A percentile compares a stretch with the other conserved stretches of the same genome.
Evolutionary conservation across 2,797 vertebrate genomes (phyloP).

Genomic region (Anniella stebbinsi): DNA sequence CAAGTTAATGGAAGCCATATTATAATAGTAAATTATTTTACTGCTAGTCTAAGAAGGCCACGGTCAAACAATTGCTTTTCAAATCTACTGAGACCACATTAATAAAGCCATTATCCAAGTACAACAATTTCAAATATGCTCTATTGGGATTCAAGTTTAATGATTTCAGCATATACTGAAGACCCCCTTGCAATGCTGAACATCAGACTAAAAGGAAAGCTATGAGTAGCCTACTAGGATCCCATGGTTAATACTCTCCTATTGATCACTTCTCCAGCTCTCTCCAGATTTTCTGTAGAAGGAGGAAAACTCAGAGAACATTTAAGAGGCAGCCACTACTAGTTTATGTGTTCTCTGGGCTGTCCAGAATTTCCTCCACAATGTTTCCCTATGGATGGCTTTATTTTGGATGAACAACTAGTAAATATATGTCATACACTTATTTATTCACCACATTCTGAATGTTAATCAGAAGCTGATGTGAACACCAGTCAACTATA

Average conservation of each 20-base stretch:
- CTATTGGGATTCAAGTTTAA: conserved; percentile 77
- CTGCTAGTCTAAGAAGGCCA: conserved; percentile 80
- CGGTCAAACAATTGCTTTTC: conserved; percentile 83
- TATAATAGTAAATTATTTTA: conserved; percentile 81
- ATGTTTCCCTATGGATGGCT: background rate
- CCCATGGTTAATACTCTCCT: conserved; percentile 58
- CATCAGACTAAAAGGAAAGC: conserved; percentile 69
- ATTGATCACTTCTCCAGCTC: conserved; percentile 49
- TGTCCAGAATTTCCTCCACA: background rate
- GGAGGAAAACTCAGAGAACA: background rate
- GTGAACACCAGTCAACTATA: background rate
- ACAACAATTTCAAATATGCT: conserved; percentile 81
- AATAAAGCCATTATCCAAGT: conserved; percentile 83
- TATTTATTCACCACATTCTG: background rate
- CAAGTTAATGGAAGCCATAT: conserved; percentile 82
- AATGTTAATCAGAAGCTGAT: background rate
- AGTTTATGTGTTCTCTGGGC: background rate
- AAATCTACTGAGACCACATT: conserved; percentile 79
- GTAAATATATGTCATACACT: background rate
- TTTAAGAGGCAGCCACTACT: background rate
- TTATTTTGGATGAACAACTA: background rate
- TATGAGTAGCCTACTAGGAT: conserved; percentile 55
- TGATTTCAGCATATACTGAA: conserved; percentile 76
- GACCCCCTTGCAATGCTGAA: conserved; percentile 61
- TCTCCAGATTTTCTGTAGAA: conserved; percentile 17